Evolutionary conservation across 2,888 invertebrate genomes (phyloP), one percentile per base, ranked within the genome.

Genomic region (Fragum fragum): DNA sequence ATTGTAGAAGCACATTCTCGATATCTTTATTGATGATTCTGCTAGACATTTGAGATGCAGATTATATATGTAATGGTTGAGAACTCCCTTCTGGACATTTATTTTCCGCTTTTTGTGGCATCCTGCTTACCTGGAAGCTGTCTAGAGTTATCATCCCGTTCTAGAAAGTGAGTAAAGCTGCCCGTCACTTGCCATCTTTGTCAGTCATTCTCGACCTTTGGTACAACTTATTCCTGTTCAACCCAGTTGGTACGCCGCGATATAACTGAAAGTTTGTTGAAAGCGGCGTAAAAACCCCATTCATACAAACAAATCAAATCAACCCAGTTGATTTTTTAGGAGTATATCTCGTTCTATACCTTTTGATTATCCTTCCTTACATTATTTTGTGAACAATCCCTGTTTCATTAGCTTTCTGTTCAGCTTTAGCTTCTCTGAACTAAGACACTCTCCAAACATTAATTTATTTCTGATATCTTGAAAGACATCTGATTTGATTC

Each of bases 61-160:
- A 70, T 66, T 73, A 59, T 14, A 85, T 26, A 18, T 79, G 79
- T 5, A 81, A 63, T 78, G 73, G 39, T 73, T 78, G 18, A 78
- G 26, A 7, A 73, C 78, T n/a, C 77, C 23, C 39, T 78, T 78
- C 47, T 78, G 68, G 1, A 39, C 11, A n/a, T 73, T 78, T 2
- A 11, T 63, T 42, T 59, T 1, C 52, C 36, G 52, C 7, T 29
- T 55, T 72, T 77, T 7, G 26, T 53, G 14, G 72, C 63, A 72
- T 71, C 72, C 47, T 28, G 23, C 36, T 72, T 77, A 6, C 77
- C 72, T 36, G 76, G 75, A 55, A 75, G n/a, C 21, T 68, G 3
- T 55, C 76, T 36, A 16, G 53, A 72, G 47, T 73, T 73, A 52
- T 78, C 78, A 32, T 78, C 71, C 2, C 71, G 21, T 29, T 71